Evolutionary conservation across 2,888 invertebrate species (phyloP), one percentile per base, ranked within the genome.

Genomic region (Hoplodrina ambigua): DNA sequence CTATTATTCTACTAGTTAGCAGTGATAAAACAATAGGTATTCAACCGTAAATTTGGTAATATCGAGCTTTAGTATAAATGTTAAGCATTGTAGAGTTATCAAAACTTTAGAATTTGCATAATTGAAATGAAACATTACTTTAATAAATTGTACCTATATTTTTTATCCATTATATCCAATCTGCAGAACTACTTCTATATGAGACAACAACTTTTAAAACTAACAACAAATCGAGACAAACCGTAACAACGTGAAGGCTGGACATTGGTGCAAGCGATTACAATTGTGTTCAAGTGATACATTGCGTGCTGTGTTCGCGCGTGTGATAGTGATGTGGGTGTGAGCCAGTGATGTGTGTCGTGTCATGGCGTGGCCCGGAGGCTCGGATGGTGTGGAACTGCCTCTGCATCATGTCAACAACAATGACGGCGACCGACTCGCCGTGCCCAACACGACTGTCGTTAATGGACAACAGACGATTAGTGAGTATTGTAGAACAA

Each of bases 351-450:
- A 89, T 87, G 92, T 80, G 76, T 70, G 60, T 66, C 66, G 61
- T 55, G 79, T 37, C 62, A 94, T 96, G 95, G 95, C 95, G 87
- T 96, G 95, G 95, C 95, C 95, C 11, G 95, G 93, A 20, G 94
- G 94, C 75, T 88, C 92, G 74, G 94, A 92, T 54, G 88, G 89
- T 15, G 94, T 94, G 85, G 94, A 94, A 72, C 88, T 95, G 81
- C 89, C 94, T 19, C 82, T 93, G 80, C 93, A 91, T 54, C 86
- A 80, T 20, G 72, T 72, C 19, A 62, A 73, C 49, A 80, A 72
- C 49, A 76, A 81, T 13, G 78, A 75, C 1, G 84, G 37, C 0
- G 85, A 86, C 61, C 69, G 75, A 20, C 86, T 88, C 15, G 76
- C 86, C 5, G 86, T 88, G 49, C 91, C 92, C 0, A 73, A 64